A percentile compares a stretch with the other conserved stretches of the same genome.
phyloP scores from a whole-genome alignment of 2,888 invertebrate genomes.

The Platycheirus rosarum region DNA sequence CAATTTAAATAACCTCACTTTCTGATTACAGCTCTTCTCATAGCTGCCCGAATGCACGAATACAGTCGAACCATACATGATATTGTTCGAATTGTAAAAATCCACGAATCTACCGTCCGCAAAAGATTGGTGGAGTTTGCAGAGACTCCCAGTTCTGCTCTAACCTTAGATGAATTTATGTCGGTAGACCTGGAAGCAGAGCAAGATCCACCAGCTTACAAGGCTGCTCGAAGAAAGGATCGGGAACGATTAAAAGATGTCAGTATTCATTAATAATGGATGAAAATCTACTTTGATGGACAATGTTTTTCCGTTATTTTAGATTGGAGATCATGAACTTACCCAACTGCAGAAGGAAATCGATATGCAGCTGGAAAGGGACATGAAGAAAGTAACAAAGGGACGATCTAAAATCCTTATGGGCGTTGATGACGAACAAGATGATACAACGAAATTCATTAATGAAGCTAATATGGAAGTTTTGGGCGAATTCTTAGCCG shows the following conservation, averaged over 20 bases:
- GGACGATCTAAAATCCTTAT: slow-evolving; percentile 75
- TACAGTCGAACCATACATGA: slow-evolving; percentile 93
- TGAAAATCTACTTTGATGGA: background rate
- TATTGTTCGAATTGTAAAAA: slow-evolving; percentile 96
- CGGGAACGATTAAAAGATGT: slow-evolving; percentile 92
- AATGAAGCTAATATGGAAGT: slow-evolving; percentile 83
- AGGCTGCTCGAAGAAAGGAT: slow-evolving; percentile 93
- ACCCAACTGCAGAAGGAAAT: slow-evolving; percentile 93
- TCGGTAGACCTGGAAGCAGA: slow-evolving; percentile 97
- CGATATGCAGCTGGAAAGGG: slow-evolving; percentile 90
- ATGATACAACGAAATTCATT: slow-evolving; percentile 83
- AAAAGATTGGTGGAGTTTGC: slow-evolving; percentile 97
- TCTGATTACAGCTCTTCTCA: slow-evolving; percentile 88
- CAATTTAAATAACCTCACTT: background rate
- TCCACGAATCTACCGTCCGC: slow-evolving; percentile 95
- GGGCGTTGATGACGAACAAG: slow-evolving; percentile 79
- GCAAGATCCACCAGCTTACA: slow-evolving; percentile 96
- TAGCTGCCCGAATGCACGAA: slow-evolving; percentile 96
- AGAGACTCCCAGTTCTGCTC: slow-evolving; percentile 96
- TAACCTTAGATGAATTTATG: slow-evolving; percentile 98
- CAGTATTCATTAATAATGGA: slow-evolving; percentile 56
- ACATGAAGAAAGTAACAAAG: slow-evolving; percentile 83
- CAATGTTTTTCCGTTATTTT: slow-evolving; percentile 9
- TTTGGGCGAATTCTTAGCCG: slow-evolving; percentile 82
- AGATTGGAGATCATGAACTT: slow-evolving; percentile 86